Percentiles rank a stretch among this genome's conserved stretches.
Evolutionary conservation across 35 echinoderm and acorn worm species (phyloP).

Genomic region (Diadema setosum): DNA sequence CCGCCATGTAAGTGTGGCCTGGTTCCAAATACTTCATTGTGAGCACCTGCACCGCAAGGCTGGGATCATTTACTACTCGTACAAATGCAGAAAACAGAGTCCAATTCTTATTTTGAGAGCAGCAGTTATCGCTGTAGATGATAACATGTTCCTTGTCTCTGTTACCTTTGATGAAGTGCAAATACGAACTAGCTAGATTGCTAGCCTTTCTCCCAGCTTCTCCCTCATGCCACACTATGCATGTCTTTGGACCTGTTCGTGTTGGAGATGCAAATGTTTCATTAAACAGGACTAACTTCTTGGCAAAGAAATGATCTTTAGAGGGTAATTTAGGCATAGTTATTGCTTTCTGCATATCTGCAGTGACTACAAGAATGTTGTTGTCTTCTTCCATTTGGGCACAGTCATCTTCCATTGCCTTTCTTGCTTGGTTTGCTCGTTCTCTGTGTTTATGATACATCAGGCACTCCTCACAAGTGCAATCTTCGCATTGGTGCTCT

Average conservation of each 20-base stretch:
- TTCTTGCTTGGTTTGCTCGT: not conserved
- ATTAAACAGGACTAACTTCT: constrained; percentile 43
- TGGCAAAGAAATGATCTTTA: constrained; percentile 33
- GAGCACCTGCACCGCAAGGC: not conserved
- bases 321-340: constrained; percentile 22
- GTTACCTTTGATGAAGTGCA: not conserved
- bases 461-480: not conserved
- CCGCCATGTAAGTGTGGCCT: constrained; percentile 19
- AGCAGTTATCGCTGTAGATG: constrained; percentile 7
- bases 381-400: not conserved
- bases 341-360: constrained; percentile 41
- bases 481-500: not conserved
- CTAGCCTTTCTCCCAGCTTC: constrained; percentile 25
- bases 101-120: constrained; percentile 22
- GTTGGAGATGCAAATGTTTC: constrained; percentile 29
- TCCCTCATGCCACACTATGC: constrained; percentile 23
- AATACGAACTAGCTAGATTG: constrained; percentile 2
- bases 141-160: not conserved
- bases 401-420: not conserved
- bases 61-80: constrained; percentile 8
- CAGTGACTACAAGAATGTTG: constrained; percentile 5
- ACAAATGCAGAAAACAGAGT: not conserved
- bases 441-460: not conserved
- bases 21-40: constrained; percentile 44
- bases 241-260: not conserved